These are phyloP conservation scores for Eilema caniola DNA, from an alignment of 2,888 invertebrate species.

Conservation along the genomic window DNA sequence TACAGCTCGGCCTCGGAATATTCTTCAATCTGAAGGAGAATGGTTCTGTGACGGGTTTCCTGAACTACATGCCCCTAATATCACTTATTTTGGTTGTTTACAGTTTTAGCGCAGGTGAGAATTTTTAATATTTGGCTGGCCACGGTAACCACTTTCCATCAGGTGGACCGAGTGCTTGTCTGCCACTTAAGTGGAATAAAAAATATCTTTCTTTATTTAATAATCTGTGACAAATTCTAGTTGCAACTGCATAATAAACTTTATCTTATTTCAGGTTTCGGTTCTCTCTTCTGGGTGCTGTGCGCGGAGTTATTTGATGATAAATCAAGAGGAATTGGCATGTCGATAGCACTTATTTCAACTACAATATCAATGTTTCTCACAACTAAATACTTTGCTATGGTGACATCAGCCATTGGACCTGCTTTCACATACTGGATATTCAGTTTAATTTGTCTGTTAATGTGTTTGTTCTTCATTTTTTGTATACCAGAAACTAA, in stretches of 20 bases:
- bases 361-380: background rate
- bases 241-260: background rate
- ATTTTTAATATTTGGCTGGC: too few relatives aligned
- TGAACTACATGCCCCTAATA: slow-evolving; percentile 71
- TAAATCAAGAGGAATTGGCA: slow-evolving; percentile 60
- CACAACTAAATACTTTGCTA: slow-evolving; percentile 28
- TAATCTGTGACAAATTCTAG: too few relatives aligned
- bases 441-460: slow-evolving; percentile 56
- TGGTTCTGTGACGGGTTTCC: slow-evolving; percentile 49
- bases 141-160: too few relatives aligned
- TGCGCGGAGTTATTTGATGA: slow-evolving; percentile 71
- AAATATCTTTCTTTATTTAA: too few relatives aligned
- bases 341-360: slow-evolving; percentile 38
- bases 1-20: slow-evolving; percentile 44
- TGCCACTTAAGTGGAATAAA: too few relatives aligned
- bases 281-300: slow-evolving; percentile 66
- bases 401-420: slow-evolving; percentile 57
- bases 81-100: slow-evolving; percentile 70
- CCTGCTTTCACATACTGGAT: slow-evolving; percentile 65
- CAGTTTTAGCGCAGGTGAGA: slow-evolving; percentile 71
- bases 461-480: slow-evolving; percentile 58
- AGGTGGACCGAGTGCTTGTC: too few relatives aligned
- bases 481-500: slow-evolving; percentile 75
- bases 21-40: slow-evolving; percentile 44
- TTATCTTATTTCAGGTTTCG: slow-evolving; percentile 65